Evolutionary conservation across 2,113 vertebrate species (phyloP).

Genomic region (Ochotona princeps): DNA sequence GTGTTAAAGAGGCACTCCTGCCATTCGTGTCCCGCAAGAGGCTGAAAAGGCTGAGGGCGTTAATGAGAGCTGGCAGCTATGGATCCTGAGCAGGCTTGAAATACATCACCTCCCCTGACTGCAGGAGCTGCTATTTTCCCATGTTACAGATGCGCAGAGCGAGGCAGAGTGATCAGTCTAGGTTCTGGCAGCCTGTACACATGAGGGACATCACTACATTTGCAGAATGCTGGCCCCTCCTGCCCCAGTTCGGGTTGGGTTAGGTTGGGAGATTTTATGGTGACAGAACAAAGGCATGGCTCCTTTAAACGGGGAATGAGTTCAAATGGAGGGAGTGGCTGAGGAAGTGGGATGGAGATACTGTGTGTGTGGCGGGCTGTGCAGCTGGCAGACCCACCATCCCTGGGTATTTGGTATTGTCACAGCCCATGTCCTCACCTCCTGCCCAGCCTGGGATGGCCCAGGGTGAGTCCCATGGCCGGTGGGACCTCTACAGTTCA

Average conservation of each 20-base stretch:
- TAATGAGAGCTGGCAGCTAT: not conserved
- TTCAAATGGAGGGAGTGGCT: not conserved
- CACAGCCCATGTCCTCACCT: too few relatives aligned
- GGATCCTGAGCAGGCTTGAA: not conserved
- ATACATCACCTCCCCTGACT: not conserved
- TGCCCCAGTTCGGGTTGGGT: not conserved
- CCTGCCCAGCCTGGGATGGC: not conserved
- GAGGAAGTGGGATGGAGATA: not conserved
- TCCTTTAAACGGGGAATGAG: not conserved
- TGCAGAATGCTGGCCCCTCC: too few relatives aligned
- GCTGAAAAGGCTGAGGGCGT: not conserved
- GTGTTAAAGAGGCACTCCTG: not conserved
- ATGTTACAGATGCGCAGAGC: not conserved
- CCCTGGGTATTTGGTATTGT: not conserved
- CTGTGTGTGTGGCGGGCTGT: too few relatives aligned
- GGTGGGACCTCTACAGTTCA: too few relatives aligned
- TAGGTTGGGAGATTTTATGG: not conserved
- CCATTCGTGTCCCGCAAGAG: not conserved
- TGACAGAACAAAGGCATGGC: not conserved
- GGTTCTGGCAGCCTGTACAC: too few relatives aligned
- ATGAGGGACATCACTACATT: not conserved
- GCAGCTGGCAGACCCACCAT: too few relatives aligned
- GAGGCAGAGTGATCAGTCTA: not conserved
- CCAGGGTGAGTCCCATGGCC: conserved; percentile 44
- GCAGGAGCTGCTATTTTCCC: not conserved